A percentile compares a stretch with the other conserved stretches of the same genome.
Evolutionary conservation across 2,888 invertebrate species (phyloP).

Genomic region (Chydorus sphaericus): DNA sequence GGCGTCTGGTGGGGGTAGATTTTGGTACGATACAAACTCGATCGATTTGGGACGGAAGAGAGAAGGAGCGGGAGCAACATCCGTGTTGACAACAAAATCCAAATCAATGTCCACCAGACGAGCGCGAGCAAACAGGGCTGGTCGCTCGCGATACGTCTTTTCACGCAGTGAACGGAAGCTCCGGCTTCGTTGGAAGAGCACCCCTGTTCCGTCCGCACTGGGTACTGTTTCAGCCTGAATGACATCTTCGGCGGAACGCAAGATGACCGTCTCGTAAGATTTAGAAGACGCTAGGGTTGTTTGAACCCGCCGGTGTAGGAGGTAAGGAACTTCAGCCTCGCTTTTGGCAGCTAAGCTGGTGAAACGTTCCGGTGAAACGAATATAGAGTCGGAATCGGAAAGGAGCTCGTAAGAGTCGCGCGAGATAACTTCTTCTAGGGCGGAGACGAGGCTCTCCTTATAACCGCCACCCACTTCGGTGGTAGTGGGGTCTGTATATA

Average conservation of each 20-base stretch:
- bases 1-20: slow-evolving; percentile 65
- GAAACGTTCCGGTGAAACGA: background rate
- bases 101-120: background rate
- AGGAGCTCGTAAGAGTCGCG: slow-evolving; percentile 11
- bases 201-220: background rate
- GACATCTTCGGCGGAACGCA: background rate
- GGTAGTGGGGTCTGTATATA: slow-evolving; percentile 5
- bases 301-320: slow-evolving; percentile 10
- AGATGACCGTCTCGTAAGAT: slow-evolving; percentile 5
- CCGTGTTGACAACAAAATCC: background rate
- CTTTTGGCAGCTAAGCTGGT: background rate
- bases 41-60: slow-evolving; percentile 55
- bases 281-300: background rate
- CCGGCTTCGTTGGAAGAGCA: background rate
- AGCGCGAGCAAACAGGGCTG: slow-evolving; percentile 4
- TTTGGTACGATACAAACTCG: slow-evolving; percentile 64
- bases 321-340: slow-evolving; percentile 9
- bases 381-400: slow-evolving; percentile 10
- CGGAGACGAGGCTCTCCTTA: background rate
- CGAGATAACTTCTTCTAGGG: background rate
- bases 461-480: slow-evolving; percentile 3
- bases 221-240: background rate
- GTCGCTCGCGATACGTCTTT: background rate
- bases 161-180: slow-evolving; percentile 2
- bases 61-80: background rate